phyloP scores from a whole-genome alignment of 2,888 invertebrate genomes.

The Temnothorax ravouxi region DNA sequence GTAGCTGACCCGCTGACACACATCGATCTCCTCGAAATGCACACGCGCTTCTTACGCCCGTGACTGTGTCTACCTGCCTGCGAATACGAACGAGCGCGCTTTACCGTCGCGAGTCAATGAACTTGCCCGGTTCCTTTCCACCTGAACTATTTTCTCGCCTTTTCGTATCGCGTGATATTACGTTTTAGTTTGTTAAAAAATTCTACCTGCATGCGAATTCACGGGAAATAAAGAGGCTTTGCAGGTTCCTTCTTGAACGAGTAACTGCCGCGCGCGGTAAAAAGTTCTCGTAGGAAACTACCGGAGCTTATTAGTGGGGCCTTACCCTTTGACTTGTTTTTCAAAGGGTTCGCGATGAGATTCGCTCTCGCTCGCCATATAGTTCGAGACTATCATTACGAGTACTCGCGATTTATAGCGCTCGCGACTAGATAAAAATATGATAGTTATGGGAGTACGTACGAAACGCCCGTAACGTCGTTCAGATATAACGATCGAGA shows the following conservation, averaged over 20 bases:
- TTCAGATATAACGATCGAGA: slow-evolving; percentile 53
- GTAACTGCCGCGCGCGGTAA: neutral
- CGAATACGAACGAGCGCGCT: slow-evolving; percentile 53
- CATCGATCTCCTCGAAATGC: slow-evolving; percentile 70
- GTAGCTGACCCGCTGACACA: slow-evolving; percentile 79
- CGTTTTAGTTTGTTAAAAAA: neutral
- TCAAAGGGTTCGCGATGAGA: slow-evolving; percentile 27
- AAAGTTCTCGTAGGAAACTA: neutral
- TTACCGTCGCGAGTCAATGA: slow-evolving; percentile 36
- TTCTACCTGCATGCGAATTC: neutral
- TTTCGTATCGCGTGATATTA: neutral
- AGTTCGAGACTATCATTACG: slow-evolving; percentile 45
- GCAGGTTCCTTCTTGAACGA: neutral
- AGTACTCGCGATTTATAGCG: slow-evolving; percentile 40
- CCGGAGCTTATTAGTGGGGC: slow-evolving; percentile 20
- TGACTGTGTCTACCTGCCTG: slow-evolving; percentile 39
- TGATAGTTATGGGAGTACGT: slow-evolving; percentile 24
- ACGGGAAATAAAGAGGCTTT: no score
- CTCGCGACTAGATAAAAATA: slow-evolving; percentile 42
- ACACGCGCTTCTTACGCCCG: slow-evolving; percentile 67
- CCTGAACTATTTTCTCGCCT: neutral
- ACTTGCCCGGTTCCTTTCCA: slow-evolving; percentile 15
- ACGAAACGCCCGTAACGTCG: slow-evolving; percentile 42
- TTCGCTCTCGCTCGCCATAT: slow-evolving; percentile 13
- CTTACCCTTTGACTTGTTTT: slow-evolving; percentile 14